phyloP scores from a whole-genome alignment of 2,113 vertebrate genomes.

The Oncorhynchus kisutch region DNA sequence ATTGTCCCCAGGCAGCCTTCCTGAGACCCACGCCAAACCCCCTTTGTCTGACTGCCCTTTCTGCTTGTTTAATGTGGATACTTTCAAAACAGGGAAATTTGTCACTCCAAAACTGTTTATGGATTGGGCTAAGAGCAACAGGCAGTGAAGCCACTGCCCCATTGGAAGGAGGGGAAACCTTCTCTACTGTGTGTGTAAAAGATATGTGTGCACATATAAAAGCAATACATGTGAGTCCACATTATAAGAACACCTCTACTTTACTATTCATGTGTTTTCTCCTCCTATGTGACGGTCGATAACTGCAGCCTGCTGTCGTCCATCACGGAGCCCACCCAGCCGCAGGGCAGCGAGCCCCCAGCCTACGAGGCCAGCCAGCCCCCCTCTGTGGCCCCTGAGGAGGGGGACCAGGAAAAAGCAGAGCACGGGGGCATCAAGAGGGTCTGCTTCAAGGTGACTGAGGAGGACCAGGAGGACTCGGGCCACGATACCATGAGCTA shows the following conservation, averaged over 20 bases:
- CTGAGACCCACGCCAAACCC: constrained; percentile 25
- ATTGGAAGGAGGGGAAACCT: constrained; percentile 33
- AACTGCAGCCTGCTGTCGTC: constrained; percentile 86
- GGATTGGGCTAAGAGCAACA: constrained; percentile 54
- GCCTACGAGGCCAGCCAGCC: constrained; percentile 73
- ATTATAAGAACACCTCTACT: constrained; percentile 58
- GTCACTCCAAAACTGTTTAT: constrained; percentile 68
- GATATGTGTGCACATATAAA: constrained; percentile 11
- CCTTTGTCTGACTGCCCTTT: constrained; percentile 51
- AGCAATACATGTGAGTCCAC: background rate
- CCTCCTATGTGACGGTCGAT: too few species aligned
- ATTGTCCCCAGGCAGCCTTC: constrained; percentile 24
- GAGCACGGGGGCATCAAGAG: constrained; percentile 89
- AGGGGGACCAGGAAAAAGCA: constrained; percentile 82
- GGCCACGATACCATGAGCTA: constrained; percentile 99
- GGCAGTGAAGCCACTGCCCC: constrained; percentile 55
- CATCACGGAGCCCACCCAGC: constrained; percentile 89
- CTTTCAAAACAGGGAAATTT: constrained; percentile 65
- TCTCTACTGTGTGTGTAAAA: constrained; percentile 24
- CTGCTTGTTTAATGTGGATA: constrained; percentile 28
- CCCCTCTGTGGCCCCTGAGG: constrained; percentile 78
- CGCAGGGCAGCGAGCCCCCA: constrained; percentile 73
- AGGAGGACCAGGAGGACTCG: constrained; percentile 98
- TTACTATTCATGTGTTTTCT: background rate
- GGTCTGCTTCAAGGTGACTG: constrained; percentile 95